Evolutionary conservation across 2,797 vertebrate genomes (phyloP).

Genomic region (Cirrhinus mrigala): DNA sequence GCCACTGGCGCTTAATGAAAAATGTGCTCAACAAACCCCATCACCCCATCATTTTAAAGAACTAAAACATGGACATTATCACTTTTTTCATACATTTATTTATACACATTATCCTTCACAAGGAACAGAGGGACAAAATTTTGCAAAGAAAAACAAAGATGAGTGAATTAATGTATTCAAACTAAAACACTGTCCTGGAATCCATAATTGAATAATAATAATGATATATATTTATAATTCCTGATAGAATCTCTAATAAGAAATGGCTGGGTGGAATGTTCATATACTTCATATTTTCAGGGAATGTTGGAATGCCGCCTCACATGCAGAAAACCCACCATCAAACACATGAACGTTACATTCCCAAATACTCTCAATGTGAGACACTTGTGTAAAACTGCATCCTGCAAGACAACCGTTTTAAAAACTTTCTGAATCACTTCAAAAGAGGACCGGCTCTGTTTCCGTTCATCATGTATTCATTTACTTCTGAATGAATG

Average conservation of each 20-base stretch:
- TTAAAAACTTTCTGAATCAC: constrained; percentile 49
- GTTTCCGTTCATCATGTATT: neutral
- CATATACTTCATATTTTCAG: constrained; percentile 26
- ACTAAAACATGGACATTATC: neutral
- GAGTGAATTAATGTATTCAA: constrained; percentile 63
- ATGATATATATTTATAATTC: constrained; percentile 11
- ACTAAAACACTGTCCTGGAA: constrained; percentile 67
- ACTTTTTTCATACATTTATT: constrained; percentile 79
- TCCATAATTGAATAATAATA: constrained; percentile 4
- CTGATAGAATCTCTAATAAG: constrained; percentile 14
- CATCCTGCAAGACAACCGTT: constrained; percentile 58
- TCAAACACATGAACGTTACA: constrained; percentile 6
- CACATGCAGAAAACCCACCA: constrained; percentile 30
- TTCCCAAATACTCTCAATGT: constrained; percentile 77
- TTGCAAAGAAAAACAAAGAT: constrained; percentile 71
- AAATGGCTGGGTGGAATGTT: constrained; percentile 15
- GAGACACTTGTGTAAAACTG: constrained; percentile 73
- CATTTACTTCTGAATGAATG: neutral
- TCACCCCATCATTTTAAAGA: neutral
- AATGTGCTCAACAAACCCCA: no score
- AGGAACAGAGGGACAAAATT: constrained; percentile 75
- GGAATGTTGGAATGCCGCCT: constrained; percentile 24
- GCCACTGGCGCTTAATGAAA: no score
- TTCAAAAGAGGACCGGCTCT: constrained; percentile 15
- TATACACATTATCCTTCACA: constrained; percentile 80